Evolutionary conservation across 2,797 vertebrate genomes (phyloP).

Genomic region (Tenualosa ilisha): DNA sequence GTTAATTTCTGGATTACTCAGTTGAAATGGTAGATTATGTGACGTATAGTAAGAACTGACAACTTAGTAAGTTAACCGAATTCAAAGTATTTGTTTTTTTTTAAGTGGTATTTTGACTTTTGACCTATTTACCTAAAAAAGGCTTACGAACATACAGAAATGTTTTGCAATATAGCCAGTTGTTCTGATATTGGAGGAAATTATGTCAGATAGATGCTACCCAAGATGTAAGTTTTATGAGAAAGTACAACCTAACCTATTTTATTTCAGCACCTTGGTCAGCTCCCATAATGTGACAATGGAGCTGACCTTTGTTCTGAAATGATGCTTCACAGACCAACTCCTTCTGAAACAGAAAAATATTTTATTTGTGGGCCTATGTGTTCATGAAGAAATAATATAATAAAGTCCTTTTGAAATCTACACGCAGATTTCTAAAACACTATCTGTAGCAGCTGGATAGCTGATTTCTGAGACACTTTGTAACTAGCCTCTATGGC

Average conservation of each 20-base stretch:
- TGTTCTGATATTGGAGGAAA: background rate
- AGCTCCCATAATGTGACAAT: background rate
- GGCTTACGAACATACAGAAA: background rate
- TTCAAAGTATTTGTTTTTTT: background rate
- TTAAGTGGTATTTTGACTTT: background rate
- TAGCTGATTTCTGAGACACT: background rate
- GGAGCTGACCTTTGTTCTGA: background rate
- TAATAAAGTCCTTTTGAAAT: background rate
- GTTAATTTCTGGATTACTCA: no score
- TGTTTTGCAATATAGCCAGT: background rate
- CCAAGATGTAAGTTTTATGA: background rate
- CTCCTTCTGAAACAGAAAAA: background rate
- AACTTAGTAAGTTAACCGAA: background rate
- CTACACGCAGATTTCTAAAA: background rate
- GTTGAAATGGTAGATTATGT: no score
- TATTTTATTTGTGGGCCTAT: background rate
- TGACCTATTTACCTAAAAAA: background rate
- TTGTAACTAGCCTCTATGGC: background rate
- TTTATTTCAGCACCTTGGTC: conserved; percentile 15
- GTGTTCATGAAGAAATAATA: background rate
- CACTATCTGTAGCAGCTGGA: background rate
- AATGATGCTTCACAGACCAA: background rate
- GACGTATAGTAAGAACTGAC: background rate
- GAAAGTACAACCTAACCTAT: background rate
- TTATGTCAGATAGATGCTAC: background rate